These are phyloP conservation scores for Trogon surrucura DNA, from an alignment of 2,113 vertebrate genomes.

Conservation along the genomic window DNA sequence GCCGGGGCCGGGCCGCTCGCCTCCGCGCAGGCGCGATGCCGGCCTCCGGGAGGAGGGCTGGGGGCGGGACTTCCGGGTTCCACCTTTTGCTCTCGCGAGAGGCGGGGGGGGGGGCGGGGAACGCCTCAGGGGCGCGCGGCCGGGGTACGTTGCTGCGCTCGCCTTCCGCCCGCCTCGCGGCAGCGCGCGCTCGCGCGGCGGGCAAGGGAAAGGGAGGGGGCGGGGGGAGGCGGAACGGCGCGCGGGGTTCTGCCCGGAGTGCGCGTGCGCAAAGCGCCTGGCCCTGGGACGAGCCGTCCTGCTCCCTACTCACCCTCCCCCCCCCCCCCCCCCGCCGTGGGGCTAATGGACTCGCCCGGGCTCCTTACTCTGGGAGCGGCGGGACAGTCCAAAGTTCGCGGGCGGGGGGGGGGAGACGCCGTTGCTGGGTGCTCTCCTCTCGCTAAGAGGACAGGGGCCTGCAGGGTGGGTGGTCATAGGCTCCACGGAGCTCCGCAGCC, in stretches of 20 bases:
- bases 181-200: not conserved
- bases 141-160: not conserved
- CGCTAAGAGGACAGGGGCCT: rapidly evolving
- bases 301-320: no score
- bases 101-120: no score
- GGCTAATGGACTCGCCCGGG: not conserved
- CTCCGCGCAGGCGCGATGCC: not conserved
- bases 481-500: no score
- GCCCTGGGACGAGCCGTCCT: rapidly evolving
- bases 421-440: rapidly evolving
- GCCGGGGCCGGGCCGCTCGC: not conserved
- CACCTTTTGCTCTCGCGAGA: not conserved
- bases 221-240: not conserved
- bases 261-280: not conserved
- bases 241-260: rapidly evolving
- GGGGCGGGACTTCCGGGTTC: not conserved
- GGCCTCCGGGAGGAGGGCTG: not conserved
- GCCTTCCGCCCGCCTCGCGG: no score
- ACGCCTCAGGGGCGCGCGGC: not conserved
- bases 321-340: rapidly evolving
- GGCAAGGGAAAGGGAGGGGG: not conserved
- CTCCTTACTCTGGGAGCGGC: not conserved
- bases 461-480: rapidly evolving
- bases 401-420: no score
- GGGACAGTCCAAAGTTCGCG: not conserved